Percentiles rank a stretch among this genome's conserved stretches.
These are phyloP conservation scores for Rotaria socialis DNA, from an alignment of 2,888 invertebrate genomes.

Conservation along the genomic window DNA sequence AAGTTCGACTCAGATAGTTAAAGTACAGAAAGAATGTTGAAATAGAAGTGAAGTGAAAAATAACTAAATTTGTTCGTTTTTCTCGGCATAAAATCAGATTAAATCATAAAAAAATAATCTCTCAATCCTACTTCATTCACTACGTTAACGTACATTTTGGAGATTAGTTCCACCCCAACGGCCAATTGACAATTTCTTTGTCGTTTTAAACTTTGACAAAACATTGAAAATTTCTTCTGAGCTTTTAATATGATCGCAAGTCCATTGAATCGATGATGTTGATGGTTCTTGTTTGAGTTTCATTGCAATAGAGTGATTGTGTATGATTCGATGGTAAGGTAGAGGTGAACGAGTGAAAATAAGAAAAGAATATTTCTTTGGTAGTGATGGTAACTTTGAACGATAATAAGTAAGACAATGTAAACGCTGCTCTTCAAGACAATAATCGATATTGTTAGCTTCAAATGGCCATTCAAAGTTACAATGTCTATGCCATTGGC, in stretches of 20 bases:
- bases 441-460: not conserved
- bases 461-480: slow-evolving; percentile 2
- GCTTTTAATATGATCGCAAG: not conserved
- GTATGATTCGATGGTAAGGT: not conserved
- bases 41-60: not conserved
- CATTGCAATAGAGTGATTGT: not conserved
- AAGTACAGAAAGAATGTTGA: not conserved
- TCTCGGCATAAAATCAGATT: not conserved
- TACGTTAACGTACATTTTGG: not conserved
- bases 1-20: not conserved
- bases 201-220: not conserved
- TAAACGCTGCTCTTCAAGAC: not conserved
- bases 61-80: not conserved
- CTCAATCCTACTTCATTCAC: not conserved
- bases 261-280: not conserved
- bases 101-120: not conserved
- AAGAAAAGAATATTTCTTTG: not conserved
- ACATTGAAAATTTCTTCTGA: not conserved
- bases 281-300: not conserved
- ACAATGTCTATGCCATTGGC: not conserved
- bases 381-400: not conserved
- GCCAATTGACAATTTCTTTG: not conserved
- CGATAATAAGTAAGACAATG: not conserved
- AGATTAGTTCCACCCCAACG: not conserved
- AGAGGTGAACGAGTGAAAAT: not conserved